Evolutionary conservation across 2,113 vertebrate species (phyloP).

Genomic region (Brachypteracias leptosomus): DNA sequence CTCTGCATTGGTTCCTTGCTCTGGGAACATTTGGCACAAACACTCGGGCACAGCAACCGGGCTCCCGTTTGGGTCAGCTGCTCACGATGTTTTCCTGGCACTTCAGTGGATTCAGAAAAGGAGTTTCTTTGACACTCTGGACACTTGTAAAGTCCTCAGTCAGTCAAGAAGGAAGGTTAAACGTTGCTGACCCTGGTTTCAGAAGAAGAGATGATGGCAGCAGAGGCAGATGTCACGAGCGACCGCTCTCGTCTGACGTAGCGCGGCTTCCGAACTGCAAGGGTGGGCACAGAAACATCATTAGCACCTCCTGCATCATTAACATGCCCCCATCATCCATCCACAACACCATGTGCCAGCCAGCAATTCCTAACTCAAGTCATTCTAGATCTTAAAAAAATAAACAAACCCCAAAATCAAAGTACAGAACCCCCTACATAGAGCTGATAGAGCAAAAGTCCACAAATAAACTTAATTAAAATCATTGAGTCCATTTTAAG

Average conservation of each 20-base stretch:
- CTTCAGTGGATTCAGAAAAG: not conserved
- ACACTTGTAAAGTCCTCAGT: not conserved
- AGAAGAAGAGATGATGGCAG: slow-evolving; percentile 17
- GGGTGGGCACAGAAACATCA: not conserved
- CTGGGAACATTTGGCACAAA: not conserved
- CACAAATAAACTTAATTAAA: not conserved
- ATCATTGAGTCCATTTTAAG: too few species aligned
- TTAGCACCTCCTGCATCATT: not conserved
- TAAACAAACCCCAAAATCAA: not conserved
- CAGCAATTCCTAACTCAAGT: not conserved
- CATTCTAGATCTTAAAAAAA: not conserved
- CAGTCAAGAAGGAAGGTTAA: not conserved
- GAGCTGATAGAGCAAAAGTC: not conserved
- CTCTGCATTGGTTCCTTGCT: not conserved
- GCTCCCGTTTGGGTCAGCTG: not conserved
- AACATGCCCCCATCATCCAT: not conserved
- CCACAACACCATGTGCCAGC: not conserved
- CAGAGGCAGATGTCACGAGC: slow-evolving; percentile 8
- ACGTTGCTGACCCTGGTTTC: slow-evolving; percentile 77
- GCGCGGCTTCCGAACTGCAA: slow-evolving; percentile 77
- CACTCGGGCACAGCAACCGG: not conserved
- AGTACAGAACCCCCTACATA: rapidly evolving
- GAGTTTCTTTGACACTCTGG: not conserved
- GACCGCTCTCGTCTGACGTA: slow-evolving; percentile 74
- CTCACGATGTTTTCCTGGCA: not conserved